phyloP scores from a whole-genome alignment of 2,888 invertebrate genomes.

The Drosophila barbarae region DNA sequence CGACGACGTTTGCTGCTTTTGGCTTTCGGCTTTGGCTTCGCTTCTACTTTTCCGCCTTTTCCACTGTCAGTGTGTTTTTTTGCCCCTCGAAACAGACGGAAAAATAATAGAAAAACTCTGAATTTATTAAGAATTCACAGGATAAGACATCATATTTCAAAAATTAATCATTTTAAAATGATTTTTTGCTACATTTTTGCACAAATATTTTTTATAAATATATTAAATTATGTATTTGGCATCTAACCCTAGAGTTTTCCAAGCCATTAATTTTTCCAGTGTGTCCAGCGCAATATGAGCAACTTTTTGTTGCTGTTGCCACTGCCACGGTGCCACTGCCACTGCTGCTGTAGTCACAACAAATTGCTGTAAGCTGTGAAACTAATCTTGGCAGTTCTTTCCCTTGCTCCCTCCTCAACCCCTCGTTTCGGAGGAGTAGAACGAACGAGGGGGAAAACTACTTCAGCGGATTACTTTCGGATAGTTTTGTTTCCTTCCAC shows the following conservation, averaged over 20 bases:
- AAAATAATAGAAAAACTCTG: background rate
- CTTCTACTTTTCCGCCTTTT: slow-evolving; percentile 34
- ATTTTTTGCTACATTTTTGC: background rate
- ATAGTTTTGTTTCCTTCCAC: slow-evolving; percentile 48
- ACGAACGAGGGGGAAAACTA: slow-evolving; percentile 42
- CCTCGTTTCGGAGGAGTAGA: background rate
- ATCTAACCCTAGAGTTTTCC: no score
- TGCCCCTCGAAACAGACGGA: background rate
- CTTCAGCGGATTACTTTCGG: slow-evolving; percentile 69
- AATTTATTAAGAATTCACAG: background rate
- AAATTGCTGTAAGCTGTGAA: slow-evolving; percentile 72
- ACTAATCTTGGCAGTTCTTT: slow-evolving; percentile 59
- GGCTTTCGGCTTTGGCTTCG: slow-evolving; percentile 64
- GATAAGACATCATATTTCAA: background rate
- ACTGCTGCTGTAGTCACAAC: slow-evolving; percentile 55
- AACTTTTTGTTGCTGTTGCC: slow-evolving; percentile 50
- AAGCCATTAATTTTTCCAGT: slow-evolving; percentile 9
- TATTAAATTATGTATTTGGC: background rate
- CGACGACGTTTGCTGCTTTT: slow-evolving; percentile 53
- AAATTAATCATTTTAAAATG: background rate
- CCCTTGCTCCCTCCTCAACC: background rate
- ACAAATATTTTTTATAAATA: background rate
- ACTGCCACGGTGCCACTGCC: slow-evolving; percentile 28
- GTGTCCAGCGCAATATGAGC: slow-evolving; percentile 61
- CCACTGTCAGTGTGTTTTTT: background rate